Conservation (phyloP, 2,797 vertebrate species). For the Manis crassicaudata region DNA sequence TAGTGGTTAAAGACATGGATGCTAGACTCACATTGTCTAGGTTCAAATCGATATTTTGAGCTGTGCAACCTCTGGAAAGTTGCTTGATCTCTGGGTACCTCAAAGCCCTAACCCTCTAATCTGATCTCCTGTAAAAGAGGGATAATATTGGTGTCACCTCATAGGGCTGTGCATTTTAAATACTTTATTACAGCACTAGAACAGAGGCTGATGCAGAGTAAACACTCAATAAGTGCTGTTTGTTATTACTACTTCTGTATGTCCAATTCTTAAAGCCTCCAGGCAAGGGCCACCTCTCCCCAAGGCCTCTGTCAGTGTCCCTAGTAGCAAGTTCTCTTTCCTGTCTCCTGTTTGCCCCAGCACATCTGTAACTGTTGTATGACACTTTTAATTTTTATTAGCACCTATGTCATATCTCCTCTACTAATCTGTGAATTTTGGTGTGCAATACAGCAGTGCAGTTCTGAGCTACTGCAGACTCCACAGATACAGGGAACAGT, state of each 20-base stretch:
- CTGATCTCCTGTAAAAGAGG: not conserved
- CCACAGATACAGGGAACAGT: not conserved
- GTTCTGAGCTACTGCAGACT: not conserved
- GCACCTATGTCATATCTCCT: not conserved
- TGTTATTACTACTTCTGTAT: not conserved
- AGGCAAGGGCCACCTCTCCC: not conserved
- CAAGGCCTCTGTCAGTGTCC: not conserved
- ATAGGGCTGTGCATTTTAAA: not conserved
- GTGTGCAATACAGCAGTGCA: not conserved
- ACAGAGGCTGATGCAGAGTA: not conserved
- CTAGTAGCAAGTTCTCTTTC: not conserved
- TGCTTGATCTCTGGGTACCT: not conserved
- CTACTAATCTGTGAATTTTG: not conserved
- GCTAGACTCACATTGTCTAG: not conserved
- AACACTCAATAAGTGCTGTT: not conserved
- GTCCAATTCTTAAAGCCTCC: not conserved
- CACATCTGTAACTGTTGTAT: not conserved
- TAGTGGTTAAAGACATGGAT: not conserved
- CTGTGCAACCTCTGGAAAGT: not conserved
- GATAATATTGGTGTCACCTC: not conserved
- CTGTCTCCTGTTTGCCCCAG: not conserved
- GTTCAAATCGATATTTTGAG: not conserved
- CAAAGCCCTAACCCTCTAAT: not conserved
- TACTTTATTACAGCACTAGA: not conserved
- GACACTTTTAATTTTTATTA: not conserved